A percentile compares a stretch with the other conserved stretches of the same genome.
Conservation (phyloP, 1,140 invertebrate species). For the Xylocopa sonorina region DNA sequence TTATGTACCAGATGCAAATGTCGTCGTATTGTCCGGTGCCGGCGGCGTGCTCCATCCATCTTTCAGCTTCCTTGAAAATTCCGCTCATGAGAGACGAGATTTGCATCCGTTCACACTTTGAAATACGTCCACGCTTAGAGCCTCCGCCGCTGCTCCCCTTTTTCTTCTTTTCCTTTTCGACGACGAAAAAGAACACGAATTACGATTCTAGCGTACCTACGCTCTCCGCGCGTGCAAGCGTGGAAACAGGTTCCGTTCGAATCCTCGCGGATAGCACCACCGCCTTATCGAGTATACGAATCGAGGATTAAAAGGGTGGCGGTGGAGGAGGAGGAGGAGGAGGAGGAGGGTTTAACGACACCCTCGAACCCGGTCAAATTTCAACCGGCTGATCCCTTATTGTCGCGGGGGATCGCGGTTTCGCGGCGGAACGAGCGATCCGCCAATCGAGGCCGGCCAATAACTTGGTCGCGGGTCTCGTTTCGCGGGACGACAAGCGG, state of each 20-base stretch:
- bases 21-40: conserved; percentile 62
- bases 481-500: conserved; percentile 52
- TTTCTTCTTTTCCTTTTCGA: not conserved
- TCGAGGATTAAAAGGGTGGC: conserved; percentile 18
- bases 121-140: too few relatives aligned
- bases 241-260: not conserved
- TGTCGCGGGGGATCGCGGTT: not conserved
- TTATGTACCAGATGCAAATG: conserved; percentile 74
- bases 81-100: conserved; percentile 68
- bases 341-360: not conserved
- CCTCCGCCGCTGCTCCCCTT: too few relatives aligned
- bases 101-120: conserved; percentile 72
- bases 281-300: not conserved
- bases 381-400: not conserved
- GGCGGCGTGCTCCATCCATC: conserved; percentile 66
- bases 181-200: not conserved
- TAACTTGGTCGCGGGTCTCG: conserved; percentile 55
- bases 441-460: conserved; percentile 42
- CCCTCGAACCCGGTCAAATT: not conserved
- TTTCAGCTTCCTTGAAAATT: conserved; percentile 72
- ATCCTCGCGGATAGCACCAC: not conserved
- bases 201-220: too few relatives aligned
- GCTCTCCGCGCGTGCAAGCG: too few relatives aligned
- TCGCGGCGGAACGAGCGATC: not conserved
- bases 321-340: too few relatives aligned